Percentiles rank a stretch among this genome's conserved stretches.
These are phyloP conservation scores for Catamblyrhynchus diadema DNA, from an alignment of 2,797 vertebrate species.

Conservation along the genomic window DNA sequence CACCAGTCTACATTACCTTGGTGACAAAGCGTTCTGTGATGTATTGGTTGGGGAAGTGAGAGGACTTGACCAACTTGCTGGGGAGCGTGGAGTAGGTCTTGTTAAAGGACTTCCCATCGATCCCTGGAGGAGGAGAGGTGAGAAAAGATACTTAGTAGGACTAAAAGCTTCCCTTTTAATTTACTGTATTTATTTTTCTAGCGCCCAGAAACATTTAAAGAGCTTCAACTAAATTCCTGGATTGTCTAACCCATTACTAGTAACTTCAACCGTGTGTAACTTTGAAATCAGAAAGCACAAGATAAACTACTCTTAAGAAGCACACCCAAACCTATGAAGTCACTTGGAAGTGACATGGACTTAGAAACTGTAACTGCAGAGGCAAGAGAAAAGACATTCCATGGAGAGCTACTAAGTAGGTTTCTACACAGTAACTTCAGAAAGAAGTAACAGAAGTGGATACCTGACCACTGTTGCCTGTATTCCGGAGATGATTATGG, in stretches of 20 bases:
- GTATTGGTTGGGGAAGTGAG: conserved; percentile 95
- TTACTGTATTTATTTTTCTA: neutral
- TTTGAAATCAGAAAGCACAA: neutral
- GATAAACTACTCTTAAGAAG: neutral
- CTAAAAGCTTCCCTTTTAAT: neutral
- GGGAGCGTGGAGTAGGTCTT: conserved; percentile 89
- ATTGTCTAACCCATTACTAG: neutral
- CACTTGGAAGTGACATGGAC: neutral
- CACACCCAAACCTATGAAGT: neutral
- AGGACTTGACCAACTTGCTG: conserved; percentile 93
- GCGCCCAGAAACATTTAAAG: neutral
- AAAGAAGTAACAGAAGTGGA: neutral
- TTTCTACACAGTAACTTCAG: neutral
- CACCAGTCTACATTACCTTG: conserved; percentile 80
- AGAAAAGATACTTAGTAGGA: neutral
- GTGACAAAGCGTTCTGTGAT: conserved; percentile 91
- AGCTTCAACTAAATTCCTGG: neutral
- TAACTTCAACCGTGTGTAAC: neutral
- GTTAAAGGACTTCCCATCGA: conserved; percentile 89
- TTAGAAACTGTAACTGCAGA: neutral
- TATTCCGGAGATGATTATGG: conserved; percentile 93
- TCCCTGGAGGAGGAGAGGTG: conserved; percentile 72
- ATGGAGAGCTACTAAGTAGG: neutral
- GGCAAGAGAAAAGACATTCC: neutral
- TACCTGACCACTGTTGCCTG: conserved; percentile 87